Evolutionary conservation across 2,113 vertebrate genomes (phyloP), one percentile per base, ranked within the genome.

Genomic region (Carassius auratus): DNA sequence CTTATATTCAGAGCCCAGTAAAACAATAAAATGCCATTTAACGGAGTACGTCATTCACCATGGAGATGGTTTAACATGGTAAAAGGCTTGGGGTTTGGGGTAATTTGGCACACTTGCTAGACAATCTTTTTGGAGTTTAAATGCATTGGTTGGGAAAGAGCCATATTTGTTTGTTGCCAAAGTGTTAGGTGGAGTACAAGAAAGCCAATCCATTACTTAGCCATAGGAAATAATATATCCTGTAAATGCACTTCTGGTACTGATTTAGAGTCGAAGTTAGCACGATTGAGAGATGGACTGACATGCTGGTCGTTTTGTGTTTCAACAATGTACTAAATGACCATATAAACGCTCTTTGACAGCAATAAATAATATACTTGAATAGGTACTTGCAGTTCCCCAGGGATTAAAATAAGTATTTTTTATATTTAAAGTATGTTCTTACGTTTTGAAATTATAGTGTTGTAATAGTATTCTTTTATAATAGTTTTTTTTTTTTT

Each of bases 301-400:
- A 48, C 57, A 77, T 55, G 57, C n/a, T 82, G 84, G 88, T 88
- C 77, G 86, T 81, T 80, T n/a, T 89, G 86, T 50, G 74, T 91
- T 91, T 89, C 81, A 90, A 89, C 73, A 62, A 62, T 85, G 81
- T 36, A 68, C 84, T 86, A 87, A 91, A 87, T 84, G 84, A 85
- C 87, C 83, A 90, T 89, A 77, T 50, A 78, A 76, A 90, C 26
- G 55, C 50, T 89, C 84, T 90, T 89, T 89, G 92, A 93, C 89
- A 91, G 90, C 61, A 81, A 89, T 91, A 90, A 90, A 92, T 92
- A 87, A 84, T 84, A 89, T 82, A 91, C 84, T 89, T 89, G 89
- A 87, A 91, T 85, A 89, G 75, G 85, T 84, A 82, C 76, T 88
- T 79, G 76, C 86, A 91, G 89, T 90, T 85, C 57, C 66, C 84